Conservation (phyloP, 2,888 invertebrate species). For the Hypsopygia costalis region DNA sequence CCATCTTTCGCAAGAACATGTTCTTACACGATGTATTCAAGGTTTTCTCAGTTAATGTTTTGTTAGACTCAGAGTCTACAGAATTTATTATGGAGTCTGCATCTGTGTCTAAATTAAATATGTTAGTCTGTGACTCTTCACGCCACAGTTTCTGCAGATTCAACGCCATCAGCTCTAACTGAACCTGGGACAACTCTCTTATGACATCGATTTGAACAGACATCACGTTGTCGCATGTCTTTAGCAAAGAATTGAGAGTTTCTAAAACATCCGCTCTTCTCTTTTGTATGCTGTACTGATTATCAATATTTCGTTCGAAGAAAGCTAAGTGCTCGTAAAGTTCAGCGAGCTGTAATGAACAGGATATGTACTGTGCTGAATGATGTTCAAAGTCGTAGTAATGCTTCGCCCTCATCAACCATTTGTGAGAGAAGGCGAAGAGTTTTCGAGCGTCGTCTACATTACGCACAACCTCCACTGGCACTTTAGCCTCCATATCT, state of each 20-base stretch:
- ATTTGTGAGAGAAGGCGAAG: slow-evolving; percentile 79
- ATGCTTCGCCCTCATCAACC: slow-evolving; percentile 80
- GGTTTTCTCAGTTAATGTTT: slow-evolving; percentile 62
- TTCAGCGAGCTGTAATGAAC: slow-evolving; percentile 82
- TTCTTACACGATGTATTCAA: slow-evolving; percentile 58
- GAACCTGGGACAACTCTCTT: slow-evolving; percentile 82
- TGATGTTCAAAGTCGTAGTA: slow-evolving; percentile 81
- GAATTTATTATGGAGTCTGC: slow-evolving; percentile 66
- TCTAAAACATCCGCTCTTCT: slow-evolving; percentile 81
- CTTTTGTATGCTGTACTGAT: slow-evolving; percentile 80
- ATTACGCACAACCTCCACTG: slow-evolving; percentile 40
- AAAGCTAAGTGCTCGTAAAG: slow-evolving; percentile 85
- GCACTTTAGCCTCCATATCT: slow-evolving; percentile 56
- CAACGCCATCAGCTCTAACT: slow-evolving; percentile 82
- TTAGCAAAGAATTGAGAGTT: slow-evolving; percentile 75
- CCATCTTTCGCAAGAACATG: slow-evolving; percentile 67
- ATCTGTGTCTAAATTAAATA: slow-evolving; percentile 54
- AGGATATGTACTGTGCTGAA: slow-evolving; percentile 80
- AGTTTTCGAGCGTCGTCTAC: slow-evolving; percentile 74
- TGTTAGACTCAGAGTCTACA: slow-evolving; percentile 57
- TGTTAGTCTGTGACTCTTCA: slow-evolving; percentile 66
- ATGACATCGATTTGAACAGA: slow-evolving; percentile 78
- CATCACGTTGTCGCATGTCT: slow-evolving; percentile 69
- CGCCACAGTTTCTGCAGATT: slow-evolving; percentile 80
- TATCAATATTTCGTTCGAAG: slow-evolving; percentile 85